Evolutionary conservation across 2,797 vertebrate genomes (phyloP), one percentile per base, ranked within the genome.

Genomic region (Pyrocephalus nanus): DNA sequence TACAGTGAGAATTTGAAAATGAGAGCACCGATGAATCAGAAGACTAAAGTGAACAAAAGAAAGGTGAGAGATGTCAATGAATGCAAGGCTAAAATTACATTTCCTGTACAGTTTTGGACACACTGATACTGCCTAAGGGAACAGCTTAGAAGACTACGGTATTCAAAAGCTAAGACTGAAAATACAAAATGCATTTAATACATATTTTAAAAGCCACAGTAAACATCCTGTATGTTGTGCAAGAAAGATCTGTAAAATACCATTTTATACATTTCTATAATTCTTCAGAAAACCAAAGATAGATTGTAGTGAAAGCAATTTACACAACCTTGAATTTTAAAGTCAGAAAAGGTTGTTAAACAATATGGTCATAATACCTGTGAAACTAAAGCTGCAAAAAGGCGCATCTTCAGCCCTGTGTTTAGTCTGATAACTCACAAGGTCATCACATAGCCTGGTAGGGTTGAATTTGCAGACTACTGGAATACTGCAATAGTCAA

Each of bases 81-180:
- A 93, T 83, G 36, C 72, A 92, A 83, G 57, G 62, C 27, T 94
- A 88, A 94, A 94, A 96, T 91, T 87, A 67, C 43, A 27, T 61
- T 77, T 53, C 23, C 55, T 89, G 30, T 77, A 74, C 66, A 42
- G 10, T 51, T 91, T 79, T 79, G 87, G 60, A 64, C 75, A 74
- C 69, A 57, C 4, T 90, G 75, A 71, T 70, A 64, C 57, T 71
- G 23, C 45, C 77, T 73, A 78, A 77, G n/a, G 27, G 32, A 87
- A 45, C 29, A 74, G 47, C 51, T 72, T 76, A 19, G 34, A 73
- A 88, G 58, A 87, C 26, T 30, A 40, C 2, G 0, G 0, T 51
- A 42, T 73, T 83, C 53, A 82, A 74, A 89, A 80, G 25, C 14
- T 47, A 76, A 43, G 11, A 45, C n/a, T 36, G 34, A 72, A 67